Conservation (phyloP, 2,888 invertebrate species). For the Nomada ruficornis region DNA sequence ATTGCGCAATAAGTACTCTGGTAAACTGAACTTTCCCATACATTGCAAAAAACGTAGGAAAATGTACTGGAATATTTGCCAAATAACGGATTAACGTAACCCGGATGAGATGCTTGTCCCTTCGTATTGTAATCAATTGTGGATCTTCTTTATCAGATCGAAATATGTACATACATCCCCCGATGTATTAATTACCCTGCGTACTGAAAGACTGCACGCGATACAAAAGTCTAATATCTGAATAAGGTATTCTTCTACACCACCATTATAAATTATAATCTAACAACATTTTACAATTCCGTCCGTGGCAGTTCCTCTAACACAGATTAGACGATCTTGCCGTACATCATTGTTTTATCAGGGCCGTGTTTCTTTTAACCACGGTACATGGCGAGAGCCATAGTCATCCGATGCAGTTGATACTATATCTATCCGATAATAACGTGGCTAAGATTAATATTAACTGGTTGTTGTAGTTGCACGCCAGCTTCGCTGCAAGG, state of each 20-base stretch:
- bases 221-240: conserved; percentile 12
- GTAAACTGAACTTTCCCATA: not conserved
- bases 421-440: conserved; percentile 29
- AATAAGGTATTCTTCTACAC: not conserved
- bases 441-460: conserved; percentile 19
- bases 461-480: not conserved
- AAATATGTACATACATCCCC: conserved; percentile 3
- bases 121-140: conserved; percentile 18
- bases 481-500: conserved; percentile 3
- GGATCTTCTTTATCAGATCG: not conserved
- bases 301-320: not conserved
- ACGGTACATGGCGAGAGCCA: conserved; percentile 20
- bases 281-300: not conserved
- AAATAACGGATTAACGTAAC: conserved; percentile 29
- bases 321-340: not conserved
- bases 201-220: not conserved
- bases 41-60: not conserved
- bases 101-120: conserved; percentile 1
- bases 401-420: conserved; percentile 29
- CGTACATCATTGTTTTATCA: conserved; percentile 35
- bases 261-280: conserved; percentile 35
- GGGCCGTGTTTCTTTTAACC: conserved; percentile 3
- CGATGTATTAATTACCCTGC: not conserved
- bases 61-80: conserved; percentile 1
- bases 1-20: not conserved